A percentile compares a stretch with the other conserved stretches of the same genome.
Evolutionary conservation across 2,797 vertebrate species (phyloP).

Genomic region (Falco novaeseelandiae): DNA sequence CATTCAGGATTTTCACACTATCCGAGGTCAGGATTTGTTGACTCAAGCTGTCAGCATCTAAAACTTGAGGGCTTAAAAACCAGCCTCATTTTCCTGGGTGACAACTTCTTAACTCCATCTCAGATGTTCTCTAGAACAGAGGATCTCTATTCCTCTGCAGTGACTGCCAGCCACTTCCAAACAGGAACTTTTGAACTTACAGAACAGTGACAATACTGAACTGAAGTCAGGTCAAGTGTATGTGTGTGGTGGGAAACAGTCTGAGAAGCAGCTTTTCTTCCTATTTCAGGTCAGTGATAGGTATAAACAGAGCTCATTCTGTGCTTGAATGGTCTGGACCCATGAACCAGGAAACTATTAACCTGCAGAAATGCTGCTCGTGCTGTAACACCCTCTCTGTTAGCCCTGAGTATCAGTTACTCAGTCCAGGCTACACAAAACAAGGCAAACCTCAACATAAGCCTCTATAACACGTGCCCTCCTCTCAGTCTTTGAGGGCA

Average conservation of each 20-base stretch:
- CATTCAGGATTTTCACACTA: neutral
- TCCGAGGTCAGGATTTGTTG: conserved; percentile 10
- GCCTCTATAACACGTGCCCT: neutral
- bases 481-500: neutral
- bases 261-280: neutral
- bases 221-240: neutral
- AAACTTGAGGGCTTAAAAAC: conserved; percentile 38
- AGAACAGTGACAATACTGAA: neutral
- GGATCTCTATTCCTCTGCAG: neutral
- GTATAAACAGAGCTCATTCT: neutral
- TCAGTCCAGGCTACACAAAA: neutral
- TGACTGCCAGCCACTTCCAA: neutral
- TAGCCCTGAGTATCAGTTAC: neutral
- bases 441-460: neutral
- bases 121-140: neutral
- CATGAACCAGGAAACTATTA: neutral
- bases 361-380: neutral
- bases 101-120: conserved; percentile 2
- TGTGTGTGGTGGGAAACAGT: neutral
- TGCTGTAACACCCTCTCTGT: neutral
- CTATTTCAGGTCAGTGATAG: neutral
- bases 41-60: neutral
- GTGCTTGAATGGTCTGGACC: neutral
- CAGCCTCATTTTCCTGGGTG: conserved; percentile 41
- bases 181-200: neutral